phyloP scores from a whole-genome alignment of 2,888 invertebrate species.

The Pteria penguin region DNA sequence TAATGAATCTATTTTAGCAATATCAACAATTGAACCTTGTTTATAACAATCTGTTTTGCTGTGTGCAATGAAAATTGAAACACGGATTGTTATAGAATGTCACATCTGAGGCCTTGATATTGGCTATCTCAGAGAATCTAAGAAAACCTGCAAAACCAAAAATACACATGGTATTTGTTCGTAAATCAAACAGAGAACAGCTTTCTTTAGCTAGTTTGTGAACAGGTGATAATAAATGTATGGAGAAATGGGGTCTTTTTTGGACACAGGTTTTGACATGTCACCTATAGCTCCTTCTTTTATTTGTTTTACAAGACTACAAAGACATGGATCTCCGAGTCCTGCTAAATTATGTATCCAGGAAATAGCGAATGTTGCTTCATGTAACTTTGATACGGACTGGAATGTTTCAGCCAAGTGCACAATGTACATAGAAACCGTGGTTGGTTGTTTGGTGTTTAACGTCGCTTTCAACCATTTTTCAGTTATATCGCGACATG shows the following conservation, averaged over 20 bases:
- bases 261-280: neutral
- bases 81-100: neutral
- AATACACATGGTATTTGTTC: conserved; percentile 6
- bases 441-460: too few species aligned
- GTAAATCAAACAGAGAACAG: neutral
- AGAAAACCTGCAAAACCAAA: conserved; percentile 4
- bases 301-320: conserved; percentile 8
- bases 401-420: neutral
- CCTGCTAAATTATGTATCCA: conserved; percentile 27
- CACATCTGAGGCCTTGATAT: neutral
- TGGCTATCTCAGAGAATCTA: neutral
- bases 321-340: conserved; percentile 11
- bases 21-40: too few species aligned
- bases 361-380: conserved; percentile 20
- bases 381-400: conserved; percentile 10
- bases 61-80: neutral
- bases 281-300: neutral
- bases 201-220: neutral
- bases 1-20: too few species aligned
- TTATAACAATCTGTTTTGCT: neutral
- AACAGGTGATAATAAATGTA: neutral
- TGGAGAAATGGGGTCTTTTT: conserved; percentile 10
- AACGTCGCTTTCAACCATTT: too few species aligned
- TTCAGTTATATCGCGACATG: too few species aligned
- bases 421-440: conserved; percentile 8